Evolutionary conservation across 2,113 vertebrate species (phyloP).

Genomic region (Ochotona curzoniae): DNA sequence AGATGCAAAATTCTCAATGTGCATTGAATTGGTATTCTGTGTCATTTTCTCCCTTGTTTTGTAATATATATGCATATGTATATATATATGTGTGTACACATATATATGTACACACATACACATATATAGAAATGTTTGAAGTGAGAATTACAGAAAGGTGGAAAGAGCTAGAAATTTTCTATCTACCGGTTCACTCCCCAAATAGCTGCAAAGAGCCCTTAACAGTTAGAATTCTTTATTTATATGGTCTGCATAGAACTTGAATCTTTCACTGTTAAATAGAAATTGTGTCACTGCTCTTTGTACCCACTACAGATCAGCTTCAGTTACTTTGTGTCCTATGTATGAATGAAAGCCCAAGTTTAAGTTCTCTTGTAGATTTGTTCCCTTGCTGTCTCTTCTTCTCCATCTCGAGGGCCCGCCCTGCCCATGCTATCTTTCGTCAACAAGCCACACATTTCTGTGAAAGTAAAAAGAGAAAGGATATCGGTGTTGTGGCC

Average conservation of each 20-base stretch:
- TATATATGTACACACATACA: too few relatives aligned
- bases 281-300: not conserved
- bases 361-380: not conserved
- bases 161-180: too few relatives aligned
- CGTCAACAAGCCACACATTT: not conserved
- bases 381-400: too few relatives aligned
- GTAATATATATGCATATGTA: not conserved
- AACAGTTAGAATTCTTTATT: slow-evolving; percentile 3
- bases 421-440: not conserved
- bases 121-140: too few relatives aligned
- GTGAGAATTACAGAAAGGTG: too few relatives aligned
- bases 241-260: not conserved
- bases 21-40: not conserved
- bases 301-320: not conserved
- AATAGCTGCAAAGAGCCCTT: not conserved
- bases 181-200: too few relatives aligned
- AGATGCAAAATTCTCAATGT: slow-evolving; percentile 31
- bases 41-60: not conserved
- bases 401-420: not conserved
- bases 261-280: not conserved
- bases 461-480: not conserved
- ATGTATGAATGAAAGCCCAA: not conserved
- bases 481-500: not conserved
- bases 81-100: too few relatives aligned
- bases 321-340: not conserved